phyloP scores from a whole-genome alignment of 2,797 vertebrate species.

The Chaunax sp. region DNA sequence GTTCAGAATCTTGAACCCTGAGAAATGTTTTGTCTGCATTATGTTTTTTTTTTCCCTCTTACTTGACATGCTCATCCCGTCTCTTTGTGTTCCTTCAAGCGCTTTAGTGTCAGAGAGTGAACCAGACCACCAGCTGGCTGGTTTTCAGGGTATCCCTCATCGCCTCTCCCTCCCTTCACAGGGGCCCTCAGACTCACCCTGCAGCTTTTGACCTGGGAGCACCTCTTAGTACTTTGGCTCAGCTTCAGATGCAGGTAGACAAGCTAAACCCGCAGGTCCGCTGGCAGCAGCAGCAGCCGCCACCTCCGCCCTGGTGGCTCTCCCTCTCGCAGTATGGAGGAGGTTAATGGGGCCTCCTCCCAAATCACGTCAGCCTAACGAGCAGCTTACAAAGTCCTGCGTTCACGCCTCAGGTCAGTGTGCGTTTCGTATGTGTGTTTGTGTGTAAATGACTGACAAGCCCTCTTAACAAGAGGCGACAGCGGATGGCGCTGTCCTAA shows the following conservation, averaged over 20 bases:
- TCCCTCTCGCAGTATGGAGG: constrained; percentile 45
- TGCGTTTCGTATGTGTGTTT: constrained; percentile 7
- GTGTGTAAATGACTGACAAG: constrained; percentile 59
- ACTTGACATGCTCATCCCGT: constrained; percentile 22
- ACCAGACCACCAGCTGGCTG: constrained; percentile 64
- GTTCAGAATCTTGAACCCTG: not conserved
- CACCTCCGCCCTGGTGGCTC: constrained; percentile 64
- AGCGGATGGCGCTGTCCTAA: constrained; percentile 68
- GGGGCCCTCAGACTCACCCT: constrained; percentile 60
- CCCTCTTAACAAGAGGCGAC: constrained; percentile 64
- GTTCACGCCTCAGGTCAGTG: constrained; percentile 70
- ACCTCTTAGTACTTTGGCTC: constrained; percentile 70
- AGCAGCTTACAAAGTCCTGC: constrained; percentile 57
- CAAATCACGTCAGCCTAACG: constrained; percentile 62
- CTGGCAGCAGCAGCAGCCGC: constrained; percentile 61
- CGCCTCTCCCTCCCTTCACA: constrained; percentile 48
- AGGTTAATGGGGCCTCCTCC: constrained; percentile 59
- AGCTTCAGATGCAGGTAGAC: constrained; percentile 82
- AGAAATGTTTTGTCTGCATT: too few species aligned
- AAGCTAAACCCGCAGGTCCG: constrained; percentile 66
- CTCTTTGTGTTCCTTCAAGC: constrained; percentile 62
- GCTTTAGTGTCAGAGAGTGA: constrained; percentile 74
- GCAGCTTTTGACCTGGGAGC: constrained; percentile 51
- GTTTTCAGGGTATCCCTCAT: constrained; percentile 69
- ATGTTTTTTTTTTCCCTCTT: too few species aligned